Conservation (phyloP, 2,888 invertebrate species). For the Pedicia rivosa region DNA sequence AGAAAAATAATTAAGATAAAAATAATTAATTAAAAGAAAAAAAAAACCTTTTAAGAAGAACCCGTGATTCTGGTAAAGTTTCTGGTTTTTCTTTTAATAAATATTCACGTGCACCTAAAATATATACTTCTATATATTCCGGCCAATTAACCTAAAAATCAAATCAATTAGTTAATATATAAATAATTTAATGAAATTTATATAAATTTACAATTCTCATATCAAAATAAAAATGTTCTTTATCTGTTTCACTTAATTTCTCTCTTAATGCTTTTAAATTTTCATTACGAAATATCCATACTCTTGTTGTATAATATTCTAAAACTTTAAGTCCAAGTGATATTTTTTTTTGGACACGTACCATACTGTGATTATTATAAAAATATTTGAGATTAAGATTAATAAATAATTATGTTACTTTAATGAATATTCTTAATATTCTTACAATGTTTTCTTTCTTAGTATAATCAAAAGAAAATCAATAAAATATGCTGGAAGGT, state of each 20-base stretch:
- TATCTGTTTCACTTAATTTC: slow-evolving; percentile 37
- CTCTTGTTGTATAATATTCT: slow-evolving; percentile 60
- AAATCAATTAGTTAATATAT: slow-evolving; percentile 11
- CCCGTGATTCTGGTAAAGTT: slow-evolving; percentile 52
- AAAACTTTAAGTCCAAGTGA: slow-evolving; percentile 42
- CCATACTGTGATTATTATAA: too few species aligned
- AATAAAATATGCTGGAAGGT: slow-evolving; percentile 61
- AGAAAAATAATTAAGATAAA: neutral
- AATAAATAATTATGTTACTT: too few species aligned
- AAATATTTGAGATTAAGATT: too few species aligned
- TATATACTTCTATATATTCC: slow-evolving; percentile 48
- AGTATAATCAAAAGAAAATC: slow-evolving; percentile 49
- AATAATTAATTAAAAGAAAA: slow-evolving; percentile 5
- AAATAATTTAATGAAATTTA: neutral
- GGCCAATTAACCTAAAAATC: slow-evolving; percentile 39
- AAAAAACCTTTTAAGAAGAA: slow-evolving; percentile 16
- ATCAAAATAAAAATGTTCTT: slow-evolving; percentile 38
- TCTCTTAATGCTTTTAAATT: slow-evolving; percentile 38
- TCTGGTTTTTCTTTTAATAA: slow-evolving; percentile 69
- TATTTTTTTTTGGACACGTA: slow-evolving; percentile 40
- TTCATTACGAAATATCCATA: slow-evolving; percentile 60
- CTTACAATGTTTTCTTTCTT: slow-evolving; percentile 30
- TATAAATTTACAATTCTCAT: neutral
- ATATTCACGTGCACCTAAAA: slow-evolving; percentile 69
- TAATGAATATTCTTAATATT: too few species aligned